Percentiles rank a stretch among this genome's conserved stretches.
These are phyloP conservation scores for Eupelmus urozonus DNA, from an alignment of 2,888 invertebrate species.

Conservation along the genomic window DNA sequence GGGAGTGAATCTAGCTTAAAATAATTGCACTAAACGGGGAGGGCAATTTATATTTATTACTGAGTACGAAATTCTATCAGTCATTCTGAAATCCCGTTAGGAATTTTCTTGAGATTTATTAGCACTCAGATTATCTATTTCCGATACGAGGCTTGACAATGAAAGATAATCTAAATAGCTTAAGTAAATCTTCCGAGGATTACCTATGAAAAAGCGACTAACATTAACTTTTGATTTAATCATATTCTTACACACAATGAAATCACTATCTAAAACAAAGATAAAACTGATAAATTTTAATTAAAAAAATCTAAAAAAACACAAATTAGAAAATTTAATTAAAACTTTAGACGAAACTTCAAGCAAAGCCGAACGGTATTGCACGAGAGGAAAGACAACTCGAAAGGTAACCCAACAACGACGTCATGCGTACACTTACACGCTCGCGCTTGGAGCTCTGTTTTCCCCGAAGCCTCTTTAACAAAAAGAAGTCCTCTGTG, in stretches of 20 bases:
- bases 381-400: conserved; percentile 26
- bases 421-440: not conserved
- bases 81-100: too few relatives aligned
- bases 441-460: not conserved
- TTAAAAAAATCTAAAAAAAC: too few relatives aligned
- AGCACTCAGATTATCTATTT: not conserved
- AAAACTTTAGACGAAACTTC: not conserved
- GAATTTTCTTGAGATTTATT: not conserved
- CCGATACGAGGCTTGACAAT: not conserved
- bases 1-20: too few relatives aligned
- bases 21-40: too few relatives aligned
- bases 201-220: not conserved
- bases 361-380: conserved; percentile 5
- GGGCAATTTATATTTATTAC: too few relatives aligned
- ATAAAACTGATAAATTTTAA: too few relatives aligned
- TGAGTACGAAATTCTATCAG: too few relatives aligned
- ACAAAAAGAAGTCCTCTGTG: conserved; percentile 45
- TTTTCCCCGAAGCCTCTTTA: conserved; percentile 22
- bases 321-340: too few relatives aligned
- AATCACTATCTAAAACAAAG: too few relatives aligned
- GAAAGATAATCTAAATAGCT: not conserved
- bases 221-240: not conserved
- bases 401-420: conserved; percentile 19
- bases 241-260: too few relatives aligned
- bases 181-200: not conserved